Percentiles rank a stretch among this genome's conserved stretches.
Conservation (phyloP, 2,888 invertebrate genomes). For the Spialia ferax region DNA sequence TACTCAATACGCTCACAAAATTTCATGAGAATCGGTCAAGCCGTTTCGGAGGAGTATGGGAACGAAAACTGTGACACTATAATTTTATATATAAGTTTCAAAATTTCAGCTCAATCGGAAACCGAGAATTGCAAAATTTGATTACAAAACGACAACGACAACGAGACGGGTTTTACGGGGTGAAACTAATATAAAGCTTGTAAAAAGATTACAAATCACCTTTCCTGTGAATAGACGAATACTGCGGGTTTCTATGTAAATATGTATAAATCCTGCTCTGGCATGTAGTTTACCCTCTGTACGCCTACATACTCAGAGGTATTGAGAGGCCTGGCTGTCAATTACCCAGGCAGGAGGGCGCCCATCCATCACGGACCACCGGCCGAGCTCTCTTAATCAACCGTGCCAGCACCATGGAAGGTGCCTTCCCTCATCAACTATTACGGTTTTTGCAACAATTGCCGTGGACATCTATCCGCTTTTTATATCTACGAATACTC, state of each 20-base stretch:
- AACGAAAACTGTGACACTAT: too few species aligned
- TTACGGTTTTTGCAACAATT: not conserved
- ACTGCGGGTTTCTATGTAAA: not conserved
- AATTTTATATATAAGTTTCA: too few species aligned
- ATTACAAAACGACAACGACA: too few species aligned
- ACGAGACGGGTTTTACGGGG: too few species aligned
- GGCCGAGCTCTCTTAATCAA: conserved; percentile 2
- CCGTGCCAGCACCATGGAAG: not conserved
- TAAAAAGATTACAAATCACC: too few species aligned
- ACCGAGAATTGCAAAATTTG: too few species aligned
- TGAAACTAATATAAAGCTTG: too few species aligned
- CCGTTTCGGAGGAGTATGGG: too few species aligned
- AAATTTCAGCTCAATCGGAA: too few species aligned
- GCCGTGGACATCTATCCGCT: not conserved
- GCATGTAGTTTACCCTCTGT: not conserved
- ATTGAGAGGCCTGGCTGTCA: not conserved
- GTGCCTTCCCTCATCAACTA: not conserved
- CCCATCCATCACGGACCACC: conserved; percentile 13
- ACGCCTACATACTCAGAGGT: not conserved
- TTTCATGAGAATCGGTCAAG: too few species aligned
- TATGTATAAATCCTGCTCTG: not conserved
- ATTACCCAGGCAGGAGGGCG: not conserved
- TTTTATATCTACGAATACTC: not conserved
- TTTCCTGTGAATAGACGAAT: not conserved
- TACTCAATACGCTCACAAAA: too few species aligned